Conservation (phyloP, 1,140 invertebrate species). For the Ctenoplectra terminalis region DNA sequence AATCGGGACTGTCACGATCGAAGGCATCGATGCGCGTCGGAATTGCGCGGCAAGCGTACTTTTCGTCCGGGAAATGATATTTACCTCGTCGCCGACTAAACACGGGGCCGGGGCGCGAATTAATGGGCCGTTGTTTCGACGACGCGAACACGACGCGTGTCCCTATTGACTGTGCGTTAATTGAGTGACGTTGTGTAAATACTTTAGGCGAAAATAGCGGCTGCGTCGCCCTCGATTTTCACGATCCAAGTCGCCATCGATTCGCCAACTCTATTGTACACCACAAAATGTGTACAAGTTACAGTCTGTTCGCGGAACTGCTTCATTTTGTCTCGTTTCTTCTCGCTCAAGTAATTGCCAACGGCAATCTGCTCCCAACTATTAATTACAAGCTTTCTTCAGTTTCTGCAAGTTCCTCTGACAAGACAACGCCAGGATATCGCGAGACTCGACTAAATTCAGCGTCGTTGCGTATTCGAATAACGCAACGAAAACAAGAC, state of each 20-base stretch:
- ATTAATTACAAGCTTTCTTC: conserved; percentile 33
- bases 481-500: conserved; percentile 20
- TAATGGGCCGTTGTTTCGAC: conserved; percentile 78
- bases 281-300: not conserved
- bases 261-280: not conserved
- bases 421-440: not conserved
- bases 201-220: conserved; percentile 69
- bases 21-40: not conserved
- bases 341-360: conserved; percentile 5
- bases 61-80: conserved; percentile 69
- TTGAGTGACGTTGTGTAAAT: conserved; percentile 78
- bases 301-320: no score
- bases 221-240: conserved; percentile 20
- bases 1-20: conserved; percentile 15
- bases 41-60: conserved; percentile 44
- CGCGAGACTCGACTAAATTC: conserved; percentile 3
- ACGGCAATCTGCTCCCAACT: not conserved
- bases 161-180: conserved; percentile 77
- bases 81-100: conserved; percentile 75
- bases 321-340: not conserved
- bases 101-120: conserved; percentile 69
- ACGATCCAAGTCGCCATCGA: not conserved
- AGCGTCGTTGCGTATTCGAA: not conserved
- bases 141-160: conserved; percentile 60
- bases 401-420: not conserved